These are phyloP conservation scores for Harmothoe impar DNA, from an alignment of 2,888 invertebrate genomes.

Conservation along the genomic window DNA sequence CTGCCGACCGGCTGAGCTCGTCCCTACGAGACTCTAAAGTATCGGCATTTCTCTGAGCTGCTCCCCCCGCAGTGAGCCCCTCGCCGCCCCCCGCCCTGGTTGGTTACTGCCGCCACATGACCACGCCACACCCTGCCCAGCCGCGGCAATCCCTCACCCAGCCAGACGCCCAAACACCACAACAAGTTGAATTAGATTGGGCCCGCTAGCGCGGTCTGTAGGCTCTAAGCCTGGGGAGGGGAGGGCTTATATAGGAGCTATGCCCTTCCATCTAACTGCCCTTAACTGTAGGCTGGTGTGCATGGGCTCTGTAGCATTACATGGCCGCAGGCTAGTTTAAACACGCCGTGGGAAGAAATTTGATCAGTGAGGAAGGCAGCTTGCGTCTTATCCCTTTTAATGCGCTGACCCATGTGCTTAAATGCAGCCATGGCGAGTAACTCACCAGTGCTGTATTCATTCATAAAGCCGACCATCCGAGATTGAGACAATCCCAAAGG, in stretches of 20 bases:
- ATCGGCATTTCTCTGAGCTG: background rate
- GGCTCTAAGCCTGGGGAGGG: background rate
- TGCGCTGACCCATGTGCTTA: no score
- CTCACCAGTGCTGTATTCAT: no score
- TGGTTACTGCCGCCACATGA: background rate
- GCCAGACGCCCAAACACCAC: background rate
- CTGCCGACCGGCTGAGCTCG: background rate
- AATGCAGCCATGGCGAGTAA: no score
- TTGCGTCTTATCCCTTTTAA: no score
- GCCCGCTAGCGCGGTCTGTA: background rate
- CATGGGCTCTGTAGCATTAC: background rate
- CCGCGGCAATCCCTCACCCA: background rate
- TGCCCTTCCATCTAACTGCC: background rate
- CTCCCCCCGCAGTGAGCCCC: background rate
- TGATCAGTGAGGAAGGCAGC: background rate
- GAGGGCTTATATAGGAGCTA: background rate
- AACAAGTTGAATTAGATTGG: background rate
- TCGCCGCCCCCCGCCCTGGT: background rate
- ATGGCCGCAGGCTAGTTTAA: background rate
- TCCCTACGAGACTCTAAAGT: conserved; percentile 20
- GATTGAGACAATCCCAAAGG: no score
- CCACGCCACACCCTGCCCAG: background rate
- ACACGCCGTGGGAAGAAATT: background rate
- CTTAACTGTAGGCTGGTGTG: background rate
- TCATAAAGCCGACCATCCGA: no score